phyloP scores from a whole-genome alignment of 1,140 invertebrate species.

The Drosophila seguyi region DNA sequence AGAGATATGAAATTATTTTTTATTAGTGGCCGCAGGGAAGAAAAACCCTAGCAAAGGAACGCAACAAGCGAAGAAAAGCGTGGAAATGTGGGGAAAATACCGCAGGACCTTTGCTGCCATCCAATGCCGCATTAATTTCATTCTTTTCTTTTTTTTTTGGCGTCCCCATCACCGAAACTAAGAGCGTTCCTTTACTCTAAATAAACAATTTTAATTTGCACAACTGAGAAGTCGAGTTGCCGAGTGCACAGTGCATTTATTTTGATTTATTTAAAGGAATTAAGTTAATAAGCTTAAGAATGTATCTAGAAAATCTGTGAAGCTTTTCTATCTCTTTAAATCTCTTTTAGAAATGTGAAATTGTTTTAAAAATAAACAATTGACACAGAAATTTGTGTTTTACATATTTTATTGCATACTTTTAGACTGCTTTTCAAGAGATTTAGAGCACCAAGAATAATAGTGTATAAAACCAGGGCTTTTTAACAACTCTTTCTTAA shows the following conservation, averaged over 20 bases:
- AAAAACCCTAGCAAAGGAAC: background rate
- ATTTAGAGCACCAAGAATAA: no score
- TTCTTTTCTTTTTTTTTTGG: background rate
- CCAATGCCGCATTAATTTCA: background rate
- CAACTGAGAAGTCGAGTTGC: constrained; percentile 2
- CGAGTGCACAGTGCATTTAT: background rate
- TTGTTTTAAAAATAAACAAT: background rate
- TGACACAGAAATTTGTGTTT: no score
- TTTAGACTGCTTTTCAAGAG: background rate
- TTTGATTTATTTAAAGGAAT: background rate
- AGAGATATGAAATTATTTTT: constrained; percentile 77
- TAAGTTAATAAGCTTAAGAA: background rate
- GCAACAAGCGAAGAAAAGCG: constrained; percentile 1
- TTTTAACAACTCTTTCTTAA: no score
- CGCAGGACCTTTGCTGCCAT: background rate
- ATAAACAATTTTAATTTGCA: constrained; percentile 16
- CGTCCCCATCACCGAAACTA: background rate
- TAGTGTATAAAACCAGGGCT: no score
- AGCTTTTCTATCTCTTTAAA: background rate
- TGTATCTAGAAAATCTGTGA: background rate
- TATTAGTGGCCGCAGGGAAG: constrained; percentile 54
- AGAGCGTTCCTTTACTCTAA: constrained; percentile 1
- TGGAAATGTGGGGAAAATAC: constrained; percentile 1
- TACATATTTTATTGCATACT: background rate
- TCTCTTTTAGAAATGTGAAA: background rate